Evolutionary conservation across 2,797 vertebrate species (phyloP), one percentile per base, ranked within the genome.

Genomic region (Poeciliopsis infans): DNA sequence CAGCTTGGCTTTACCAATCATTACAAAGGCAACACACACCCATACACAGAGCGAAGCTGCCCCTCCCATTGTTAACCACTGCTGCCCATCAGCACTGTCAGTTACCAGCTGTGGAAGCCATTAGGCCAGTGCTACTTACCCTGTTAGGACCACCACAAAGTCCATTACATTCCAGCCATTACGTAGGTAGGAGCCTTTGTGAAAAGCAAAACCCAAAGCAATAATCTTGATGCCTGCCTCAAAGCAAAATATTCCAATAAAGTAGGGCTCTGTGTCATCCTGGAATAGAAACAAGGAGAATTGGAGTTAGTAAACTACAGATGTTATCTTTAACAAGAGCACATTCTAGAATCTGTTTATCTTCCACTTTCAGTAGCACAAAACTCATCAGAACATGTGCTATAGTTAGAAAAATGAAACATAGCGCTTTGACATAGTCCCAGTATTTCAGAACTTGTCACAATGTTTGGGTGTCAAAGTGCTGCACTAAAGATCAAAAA

Each of bases 81-180:
- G 81, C 83, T 82, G 83, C 85, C 89, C 88, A 91, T 93, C 88
- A 84, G 85, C 83, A 81, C 87, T 86, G 87, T 88, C 88, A 83
- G 85, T 89, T 83, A 88, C 82, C 84, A 90, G 80, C 79, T 85
- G 74, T 79, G 89, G 68, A 73, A 91, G 85, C 87, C 90, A 92
- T 85, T 91, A 91, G 85, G 86, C 79, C 64, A 66, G 66, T 43
- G 72, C 78, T 89, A 93, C 97, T 96, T 95, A 98, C 98, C 98
- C 98, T 0, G 97, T 98, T 88, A 99, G 95, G 82, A 98, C 98
- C 75, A 99, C 98, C 33, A 99, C 98, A 78, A 99, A 99, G 95
- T 99, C 98, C 98, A 99, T 99, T 92, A 99, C 97, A 0, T 98
- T 98, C 97, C 98, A 99, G 83, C 97, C 98, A 0, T 97, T 99